phyloP scores from a whole-genome alignment of 2,113 vertebrate species.

The Thinocorus orbignyianus region DNA sequence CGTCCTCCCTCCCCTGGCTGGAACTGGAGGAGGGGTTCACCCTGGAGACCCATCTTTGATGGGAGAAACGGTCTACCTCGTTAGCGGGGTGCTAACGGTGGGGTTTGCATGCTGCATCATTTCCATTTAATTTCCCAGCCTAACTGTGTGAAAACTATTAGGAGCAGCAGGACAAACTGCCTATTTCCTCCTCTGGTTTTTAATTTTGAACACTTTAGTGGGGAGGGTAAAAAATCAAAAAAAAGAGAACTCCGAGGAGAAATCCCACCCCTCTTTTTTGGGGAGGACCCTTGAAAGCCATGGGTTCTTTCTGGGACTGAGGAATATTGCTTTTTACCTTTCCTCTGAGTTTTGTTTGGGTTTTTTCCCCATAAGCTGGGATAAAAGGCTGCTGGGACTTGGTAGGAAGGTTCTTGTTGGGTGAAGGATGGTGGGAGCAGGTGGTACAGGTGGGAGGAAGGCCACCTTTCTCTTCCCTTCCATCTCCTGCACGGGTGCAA shows the following conservation, averaged over 20 bases:
- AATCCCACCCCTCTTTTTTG: background rate
- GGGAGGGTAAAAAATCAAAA: too few species aligned
- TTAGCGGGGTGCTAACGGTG: background rate
- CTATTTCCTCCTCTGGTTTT: background rate
- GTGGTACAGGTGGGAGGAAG: background rate
- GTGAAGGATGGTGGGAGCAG: background rate
- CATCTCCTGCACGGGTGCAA: fast-evolving
- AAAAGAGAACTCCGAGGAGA: background rate
- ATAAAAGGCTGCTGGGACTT: background rate
- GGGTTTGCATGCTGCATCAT: background rate
- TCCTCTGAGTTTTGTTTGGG: background rate
- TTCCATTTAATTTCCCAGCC: background rate
- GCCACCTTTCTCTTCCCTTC: background rate
- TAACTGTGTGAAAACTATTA: background rate
- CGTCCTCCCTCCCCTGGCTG: background rate
- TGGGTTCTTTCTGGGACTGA: fast-evolving
- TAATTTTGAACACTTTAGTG: background rate
- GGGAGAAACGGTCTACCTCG: fast-evolving
- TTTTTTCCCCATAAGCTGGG: background rate
- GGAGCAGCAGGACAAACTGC: slow-evolving; percentile 5
- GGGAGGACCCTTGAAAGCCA: fast-evolving
- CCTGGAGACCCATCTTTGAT: fast-evolving
- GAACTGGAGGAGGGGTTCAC: background rate
- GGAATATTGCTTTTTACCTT: background rate
- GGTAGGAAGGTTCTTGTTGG: background rate